Evolutionary conservation across 2,888 invertebrate genomes (phyloP).

Genomic region (Ormyrus thymus): DNA sequence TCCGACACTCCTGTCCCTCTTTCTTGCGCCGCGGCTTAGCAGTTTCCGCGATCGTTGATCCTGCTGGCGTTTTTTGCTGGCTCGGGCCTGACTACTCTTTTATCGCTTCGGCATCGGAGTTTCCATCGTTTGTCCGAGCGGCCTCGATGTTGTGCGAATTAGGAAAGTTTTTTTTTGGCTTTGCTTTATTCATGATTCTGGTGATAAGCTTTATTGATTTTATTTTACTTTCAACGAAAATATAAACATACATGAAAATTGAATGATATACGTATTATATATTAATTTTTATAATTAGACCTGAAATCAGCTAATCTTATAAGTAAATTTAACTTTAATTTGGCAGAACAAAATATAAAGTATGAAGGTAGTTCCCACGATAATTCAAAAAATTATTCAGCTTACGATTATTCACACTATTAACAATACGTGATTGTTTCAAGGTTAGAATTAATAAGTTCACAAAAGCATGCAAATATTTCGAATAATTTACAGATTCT

Average conservation of each 20-base stretch:
- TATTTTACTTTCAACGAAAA: not conserved
- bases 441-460: too few species aligned
- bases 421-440: too few species aligned
- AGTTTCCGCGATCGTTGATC: not conserved
- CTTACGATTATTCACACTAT: too few species aligned
- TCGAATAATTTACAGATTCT: too few species aligned
- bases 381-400: too few species aligned
- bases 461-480: too few species aligned
- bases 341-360: too few species aligned
- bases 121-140: conserved; percentile 16
- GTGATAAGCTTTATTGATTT: not conserved
- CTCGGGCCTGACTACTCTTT: conserved; percentile 24
- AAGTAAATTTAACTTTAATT: too few species aligned
- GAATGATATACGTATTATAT: not conserved
- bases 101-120: conserved; percentile 11
- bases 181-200: not conserved
- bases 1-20: not conserved
- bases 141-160: not conserved
- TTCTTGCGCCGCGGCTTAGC: not conserved
- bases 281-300: not conserved
- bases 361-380: too few species aligned
- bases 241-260: not conserved
- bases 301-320: not conserved
- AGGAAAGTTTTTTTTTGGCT: conserved; percentile 20
- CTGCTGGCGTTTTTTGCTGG: too few species aligned